Evolutionary conservation across 1,140 invertebrate species (phyloP), one percentile per base, ranked within the genome.

Genomic region (Magallana gigas): DNA sequence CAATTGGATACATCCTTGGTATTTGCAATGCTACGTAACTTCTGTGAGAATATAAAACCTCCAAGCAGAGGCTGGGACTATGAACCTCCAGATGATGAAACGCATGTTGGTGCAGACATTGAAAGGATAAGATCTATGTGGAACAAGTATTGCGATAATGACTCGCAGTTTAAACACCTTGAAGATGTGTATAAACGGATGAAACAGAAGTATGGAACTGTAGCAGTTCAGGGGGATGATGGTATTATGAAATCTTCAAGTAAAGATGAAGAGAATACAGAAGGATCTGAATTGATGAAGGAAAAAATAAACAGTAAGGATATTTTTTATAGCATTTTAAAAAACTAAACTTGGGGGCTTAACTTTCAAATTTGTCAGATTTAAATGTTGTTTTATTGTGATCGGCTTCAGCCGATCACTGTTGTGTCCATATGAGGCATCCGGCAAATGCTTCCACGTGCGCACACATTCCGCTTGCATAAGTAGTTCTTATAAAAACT

Each of bases 141-240:
- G 68, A 76, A 76, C 23, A 76, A 76, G 9, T 76, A 76, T 12
- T 76, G 68, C 9, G 68, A 76, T 36, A 29, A 76, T 36, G 36
- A 76, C 11, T 36, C 0, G 8, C 23, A 76, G 7, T 76, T 76
- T 29, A 36, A 76, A 23, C 9, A 76, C 14, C 12, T 76, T 12
- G 68, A 76, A 11, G 68, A 76, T 76, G 68, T 76, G 1, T 76
- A 12, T 12, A 48, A 76, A 5, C 23, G 68, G 1, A 76, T 76
- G 68, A 76, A 76, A 23, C 8, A 36, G 8, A 76, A 76, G 14
- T 76, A 76, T 12, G 68, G 68, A 5, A 76, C 68, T 29, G 0
- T 12, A 9, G 68, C 68, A 29, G 68, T 76, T 8, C 18, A 76
- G 2, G 36, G 36, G 3, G 23, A 48, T 11, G 11, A 12, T 29